phyloP scores from a whole-genome alignment of 2,888 invertebrate species.

The Diloba caeruleocephala region DNA sequence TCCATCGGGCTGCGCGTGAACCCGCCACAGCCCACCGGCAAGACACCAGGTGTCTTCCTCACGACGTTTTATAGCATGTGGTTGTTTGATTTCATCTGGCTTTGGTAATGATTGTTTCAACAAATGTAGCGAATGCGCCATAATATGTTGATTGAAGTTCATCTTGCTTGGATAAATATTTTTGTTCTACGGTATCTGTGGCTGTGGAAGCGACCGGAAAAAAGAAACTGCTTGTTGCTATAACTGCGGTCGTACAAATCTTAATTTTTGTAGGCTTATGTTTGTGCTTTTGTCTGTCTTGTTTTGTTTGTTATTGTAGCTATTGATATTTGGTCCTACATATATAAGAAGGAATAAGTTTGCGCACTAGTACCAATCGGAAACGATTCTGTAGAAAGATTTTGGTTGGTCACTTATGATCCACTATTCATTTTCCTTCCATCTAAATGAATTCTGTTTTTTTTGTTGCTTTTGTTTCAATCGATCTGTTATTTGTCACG shows the following conservation, averaged over 20 bases:
- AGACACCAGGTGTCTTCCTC: slow-evolving; percentile 86
- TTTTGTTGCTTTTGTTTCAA: neutral
- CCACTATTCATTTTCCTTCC: slow-evolving; percentile 5
- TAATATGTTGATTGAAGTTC: neutral
- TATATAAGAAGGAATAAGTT: no score
- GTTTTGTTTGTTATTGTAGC: no score
- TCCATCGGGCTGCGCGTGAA: slow-evolving; percentile 90
- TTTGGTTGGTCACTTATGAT: no score
- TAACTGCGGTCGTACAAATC: neutral
- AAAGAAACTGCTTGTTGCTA: neutral
- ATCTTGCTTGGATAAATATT: neutral
- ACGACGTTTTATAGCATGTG: slow-evolving; percentile 41
- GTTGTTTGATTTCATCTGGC: slow-evolving; percentile 14
- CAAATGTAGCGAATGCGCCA: slow-evolving; percentile 11
- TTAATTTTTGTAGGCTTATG: neutral
- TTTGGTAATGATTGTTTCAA: slow-evolving; percentile 27
- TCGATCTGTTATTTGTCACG: slow-evolving; percentile 1
- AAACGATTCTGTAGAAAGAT: no score
- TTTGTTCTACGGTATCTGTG: neutral
- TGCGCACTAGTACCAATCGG: no score
- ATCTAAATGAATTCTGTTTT: neutral
- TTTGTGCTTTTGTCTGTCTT: no score
- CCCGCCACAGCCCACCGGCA: slow-evolving; percentile 79
- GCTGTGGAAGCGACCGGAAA: neutral
- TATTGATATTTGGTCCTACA: no score